phyloP scores from a whole-genome alignment of 1,140 invertebrate species.

The Bradysia coprophila region DNA sequence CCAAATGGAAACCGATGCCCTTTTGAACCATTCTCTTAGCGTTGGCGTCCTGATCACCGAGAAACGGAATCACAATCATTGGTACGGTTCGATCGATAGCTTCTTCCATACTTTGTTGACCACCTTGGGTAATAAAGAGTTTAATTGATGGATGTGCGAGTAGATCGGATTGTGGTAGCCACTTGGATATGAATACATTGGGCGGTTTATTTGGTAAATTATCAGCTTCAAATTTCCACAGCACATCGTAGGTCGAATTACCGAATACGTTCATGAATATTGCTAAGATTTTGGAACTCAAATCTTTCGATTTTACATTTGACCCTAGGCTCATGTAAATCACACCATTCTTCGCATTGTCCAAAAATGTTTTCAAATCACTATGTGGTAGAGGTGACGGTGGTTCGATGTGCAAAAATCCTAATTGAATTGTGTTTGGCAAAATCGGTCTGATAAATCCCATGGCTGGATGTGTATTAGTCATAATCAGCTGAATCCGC shows the following conservation, averaged over 20 bases:
- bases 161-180: slow-evolving; percentile 50
- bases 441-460: slow-evolving; percentile 19
- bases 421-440: no score
- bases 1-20: slow-evolving; percentile 33
- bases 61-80: slow-evolving; percentile 50
- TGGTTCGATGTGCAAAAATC: no score
- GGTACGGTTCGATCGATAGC: slow-evolving; percentile 55
- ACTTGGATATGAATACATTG: slow-evolving; percentile 40
- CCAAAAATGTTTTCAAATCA: slow-evolving; percentile 20
- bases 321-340: slow-evolving; percentile 32
- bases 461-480: slow-evolving; percentile 26
- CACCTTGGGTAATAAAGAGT: slow-evolving; percentile 53
- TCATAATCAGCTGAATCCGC: slow-evolving; percentile 42
- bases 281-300: slow-evolving; percentile 17
- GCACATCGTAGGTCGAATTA: slow-evolving; percentile 14
- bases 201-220: slow-evolving; percentile 21
- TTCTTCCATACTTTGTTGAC: slow-evolving; percentile 51
- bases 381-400: neutral
- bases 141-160: slow-evolving; percentile 39
- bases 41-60: slow-evolving; percentile 45
- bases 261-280: slow-evolving; percentile 17
- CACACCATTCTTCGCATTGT: slow-evolving; percentile 23
- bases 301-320: slow-evolving; percentile 21
- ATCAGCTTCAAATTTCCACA: slow-evolving; percentile 32
- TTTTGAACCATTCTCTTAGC: slow-evolving; percentile 32